phyloP scores from a whole-genome alignment of 2,888 invertebrate genomes.

The Temnothorax ravouxi region DNA sequence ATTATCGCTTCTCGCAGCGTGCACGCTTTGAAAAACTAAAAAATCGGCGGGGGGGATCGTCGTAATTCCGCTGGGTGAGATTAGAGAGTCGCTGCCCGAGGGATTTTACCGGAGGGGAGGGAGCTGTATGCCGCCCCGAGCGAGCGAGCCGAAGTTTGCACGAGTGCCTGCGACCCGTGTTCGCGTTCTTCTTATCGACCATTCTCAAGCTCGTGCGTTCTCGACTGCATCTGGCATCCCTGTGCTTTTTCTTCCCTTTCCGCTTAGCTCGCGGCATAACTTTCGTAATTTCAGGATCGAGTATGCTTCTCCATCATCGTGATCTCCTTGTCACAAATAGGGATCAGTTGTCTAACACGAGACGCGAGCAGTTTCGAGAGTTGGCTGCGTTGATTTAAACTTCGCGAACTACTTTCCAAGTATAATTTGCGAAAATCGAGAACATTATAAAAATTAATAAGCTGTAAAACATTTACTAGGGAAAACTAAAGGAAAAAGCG shows the following conservation, averaged over 20 bases:
- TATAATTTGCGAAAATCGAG: not conserved
- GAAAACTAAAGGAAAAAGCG: not conserved
- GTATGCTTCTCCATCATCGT: not conserved
- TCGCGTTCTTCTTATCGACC: slow-evolving; percentile 35
- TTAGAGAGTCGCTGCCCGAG: slow-evolving; percentile 9
- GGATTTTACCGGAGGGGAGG: not conserved
- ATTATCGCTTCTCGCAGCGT: slow-evolving; percentile 20
- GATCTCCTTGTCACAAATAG: slow-evolving; percentile 23
- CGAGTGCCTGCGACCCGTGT: not conserved
- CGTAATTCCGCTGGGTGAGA: slow-evolving; percentile 22
- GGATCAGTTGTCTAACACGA: slow-evolving; percentile 15
- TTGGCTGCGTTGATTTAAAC: slow-evolving; percentile 24
- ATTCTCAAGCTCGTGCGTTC: slow-evolving; percentile 34
- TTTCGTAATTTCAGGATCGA: slow-evolving; percentile 45
- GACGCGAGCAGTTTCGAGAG: slow-evolving; percentile 10
- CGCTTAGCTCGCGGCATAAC: slow-evolving; percentile 33
- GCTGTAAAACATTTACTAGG: not conserved
- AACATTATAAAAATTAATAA: slow-evolving; percentile 30
- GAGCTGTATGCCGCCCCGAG: not conserved
- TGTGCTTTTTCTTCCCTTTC: slow-evolving; percentile 27
- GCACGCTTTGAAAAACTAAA: slow-evolving; percentile 10
- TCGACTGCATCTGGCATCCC: slow-evolving; percentile 40
- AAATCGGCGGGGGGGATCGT: not conserved
- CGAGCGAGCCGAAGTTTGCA: slow-evolving; percentile 25
- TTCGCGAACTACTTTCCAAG: not conserved